Conservation (phyloP, 1,140 invertebrate genomes). For the Eupeodes corollae region DNA sequence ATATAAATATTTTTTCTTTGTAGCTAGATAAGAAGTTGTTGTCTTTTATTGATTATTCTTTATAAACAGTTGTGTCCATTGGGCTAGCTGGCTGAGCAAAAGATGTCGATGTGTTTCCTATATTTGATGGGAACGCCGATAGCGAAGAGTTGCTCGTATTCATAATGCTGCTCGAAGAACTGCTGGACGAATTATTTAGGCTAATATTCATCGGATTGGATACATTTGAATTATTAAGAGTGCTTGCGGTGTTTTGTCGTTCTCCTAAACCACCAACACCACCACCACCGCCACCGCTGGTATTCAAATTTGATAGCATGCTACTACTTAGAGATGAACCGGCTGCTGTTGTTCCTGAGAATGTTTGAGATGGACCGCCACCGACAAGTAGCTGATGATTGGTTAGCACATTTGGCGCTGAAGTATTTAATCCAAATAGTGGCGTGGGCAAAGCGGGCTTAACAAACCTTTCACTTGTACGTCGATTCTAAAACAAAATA, state of each 20-base stretch:
- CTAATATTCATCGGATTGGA: constrained; percentile 29
- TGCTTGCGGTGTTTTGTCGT: constrained; percentile 13
- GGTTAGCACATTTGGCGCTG: constrained; percentile 35
- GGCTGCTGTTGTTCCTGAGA: constrained; percentile 7
- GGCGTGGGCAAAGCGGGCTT: constrained; percentile 56
- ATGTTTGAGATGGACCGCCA: constrained; percentile 9
- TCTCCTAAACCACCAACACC: neutral
- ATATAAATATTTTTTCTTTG: no score
- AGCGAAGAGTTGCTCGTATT: constrained; percentile 24
- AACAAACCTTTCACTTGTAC: constrained; percentile 63
- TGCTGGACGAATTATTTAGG: constrained; percentile 32
- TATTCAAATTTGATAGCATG: neutral
- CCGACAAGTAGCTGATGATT: constrained; percentile 22
- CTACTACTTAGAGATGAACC: constrained; percentile 4
- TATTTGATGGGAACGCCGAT: constrained; percentile 31
- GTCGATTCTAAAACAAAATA: constrained; percentile 40
- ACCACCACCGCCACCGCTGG: neutral
- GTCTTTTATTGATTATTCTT: constrained; percentile 21
- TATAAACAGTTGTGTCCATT: constrained; percentile 48
- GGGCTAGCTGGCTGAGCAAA: constrained; percentile 51
- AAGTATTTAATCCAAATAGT: constrained; percentile 33
- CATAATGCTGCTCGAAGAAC: constrained; percentile 17
- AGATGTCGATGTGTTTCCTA: constrained; percentile 17
- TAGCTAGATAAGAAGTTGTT: neutral
- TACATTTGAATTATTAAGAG: constrained; percentile 18